Conservation (phyloP, 2,797 vertebrate genomes). For the Lates japonicus region DNA sequence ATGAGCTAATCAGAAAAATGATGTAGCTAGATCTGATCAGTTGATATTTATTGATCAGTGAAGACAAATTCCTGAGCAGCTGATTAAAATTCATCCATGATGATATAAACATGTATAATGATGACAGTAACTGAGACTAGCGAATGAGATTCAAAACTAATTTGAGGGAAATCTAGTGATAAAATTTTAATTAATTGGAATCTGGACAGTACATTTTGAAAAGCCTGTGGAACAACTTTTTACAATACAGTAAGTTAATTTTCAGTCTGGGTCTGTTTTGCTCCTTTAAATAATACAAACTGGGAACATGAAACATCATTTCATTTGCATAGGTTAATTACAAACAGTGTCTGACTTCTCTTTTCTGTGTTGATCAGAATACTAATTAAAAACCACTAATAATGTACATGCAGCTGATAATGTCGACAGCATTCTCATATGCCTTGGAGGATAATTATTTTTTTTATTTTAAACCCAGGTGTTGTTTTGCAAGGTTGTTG, state of each 20-base stretch:
- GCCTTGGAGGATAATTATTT: conserved; percentile 35
- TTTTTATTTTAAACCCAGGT: conserved; percentile 24
- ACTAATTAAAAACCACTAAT: conserved; percentile 78
- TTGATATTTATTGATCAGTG: conserved; percentile 26
- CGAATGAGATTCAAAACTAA: conserved; percentile 8
- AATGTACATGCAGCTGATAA: conserved; percentile 72
- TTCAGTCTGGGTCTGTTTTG: conserved; percentile 64
- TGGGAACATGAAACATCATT: conserved; percentile 77
- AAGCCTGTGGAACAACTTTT: conserved; percentile 8
- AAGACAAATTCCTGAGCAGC: conserved; percentile 17
- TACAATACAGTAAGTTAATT: conserved; percentile 57
- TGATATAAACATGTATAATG: neutral
- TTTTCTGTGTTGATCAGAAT: conserved; percentile 79
- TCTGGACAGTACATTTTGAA: conserved; percentile 41
- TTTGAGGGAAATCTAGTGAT: neutral
- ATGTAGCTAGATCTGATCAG: neutral
- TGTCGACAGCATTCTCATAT: conserved; percentile 46
- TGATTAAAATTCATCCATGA: conserved; percentile 20
- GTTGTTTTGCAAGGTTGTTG: conserved; percentile 33
- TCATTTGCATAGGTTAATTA: conserved; percentile 88
- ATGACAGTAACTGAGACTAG: neutral
- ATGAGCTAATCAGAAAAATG: conserved; percentile 14
- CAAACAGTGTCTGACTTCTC: conserved; percentile 79
- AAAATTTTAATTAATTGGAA: conserved; percentile 21
- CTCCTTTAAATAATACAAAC: conserved; percentile 77